Evolutionary conservation across 2,113 vertebrate genomes (phyloP).

Genomic region (Brachypteracias leptosomus): DNA sequence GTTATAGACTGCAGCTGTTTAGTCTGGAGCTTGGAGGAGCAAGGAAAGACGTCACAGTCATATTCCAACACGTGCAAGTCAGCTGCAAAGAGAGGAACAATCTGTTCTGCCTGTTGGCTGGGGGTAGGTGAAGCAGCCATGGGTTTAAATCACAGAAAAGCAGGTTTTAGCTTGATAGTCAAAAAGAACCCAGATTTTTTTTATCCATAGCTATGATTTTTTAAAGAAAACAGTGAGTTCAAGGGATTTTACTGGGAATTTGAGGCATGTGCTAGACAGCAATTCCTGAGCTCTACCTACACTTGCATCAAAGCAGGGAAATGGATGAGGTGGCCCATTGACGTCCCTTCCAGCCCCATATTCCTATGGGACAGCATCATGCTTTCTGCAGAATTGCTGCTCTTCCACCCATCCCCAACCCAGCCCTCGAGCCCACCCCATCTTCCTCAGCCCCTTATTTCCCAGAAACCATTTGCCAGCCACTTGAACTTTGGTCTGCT

Average conservation of each 20-base stretch:
- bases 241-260: neutral
- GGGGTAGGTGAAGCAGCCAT: neutral
- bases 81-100: neutral
- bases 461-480: neutral
- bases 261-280: neutral
- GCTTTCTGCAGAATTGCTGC: neutral
- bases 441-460: neutral
- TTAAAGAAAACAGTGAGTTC: too few species aligned
- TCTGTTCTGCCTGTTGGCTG: neutral
- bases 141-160: neutral
- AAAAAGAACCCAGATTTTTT: neutral
- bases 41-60: neutral
- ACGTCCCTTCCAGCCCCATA: neutral
- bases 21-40: neutral
- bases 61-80: neutral
- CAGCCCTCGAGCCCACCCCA: neutral
- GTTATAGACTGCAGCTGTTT: neutral
- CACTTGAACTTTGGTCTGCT: neutral
- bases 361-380: neutral
- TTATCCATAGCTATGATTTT: too few species aligned
- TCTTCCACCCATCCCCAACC: too few species aligned
- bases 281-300: neutral
- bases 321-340: neutral
- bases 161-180: neutral
- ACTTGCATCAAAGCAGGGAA: neutral